Percentiles rank a stretch among this genome's conserved stretches.
Evolutionary conservation across 2,797 vertebrate species (phyloP).

Genomic region (Pseudochirops corinnae): DNA sequence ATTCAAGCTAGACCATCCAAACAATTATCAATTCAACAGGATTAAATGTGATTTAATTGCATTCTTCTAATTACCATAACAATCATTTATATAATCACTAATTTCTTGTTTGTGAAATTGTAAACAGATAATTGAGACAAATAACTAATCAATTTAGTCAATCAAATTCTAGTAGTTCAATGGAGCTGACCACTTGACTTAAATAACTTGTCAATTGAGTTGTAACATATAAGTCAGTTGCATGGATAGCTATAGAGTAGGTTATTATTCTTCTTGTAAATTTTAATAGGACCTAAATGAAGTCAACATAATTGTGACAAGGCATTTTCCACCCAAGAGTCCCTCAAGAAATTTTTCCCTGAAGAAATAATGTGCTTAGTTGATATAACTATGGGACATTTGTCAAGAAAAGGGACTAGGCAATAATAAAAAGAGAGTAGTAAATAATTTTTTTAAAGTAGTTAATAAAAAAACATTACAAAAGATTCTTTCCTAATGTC

Average conservation of each 20-base stretch:
- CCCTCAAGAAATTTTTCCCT: not conserved
- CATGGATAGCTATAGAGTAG: not conserved
- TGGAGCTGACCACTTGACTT: conserved; percentile 23
- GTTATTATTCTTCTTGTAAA: not conserved
- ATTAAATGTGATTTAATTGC: not conserved
- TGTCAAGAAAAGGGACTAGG: not conserved
- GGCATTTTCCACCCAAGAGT: not conserved
- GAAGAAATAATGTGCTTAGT: not conserved
- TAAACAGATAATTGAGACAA: not conserved
- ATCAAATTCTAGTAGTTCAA: not conserved
- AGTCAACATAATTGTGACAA: conserved; percentile 6
- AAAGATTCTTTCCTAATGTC: not conserved
- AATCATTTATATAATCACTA: not conserved
- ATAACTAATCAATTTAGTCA: not conserved
- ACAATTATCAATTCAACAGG: not conserved
- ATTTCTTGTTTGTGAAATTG: not conserved
- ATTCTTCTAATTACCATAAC: not conserved
- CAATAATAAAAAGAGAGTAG: not conserved
- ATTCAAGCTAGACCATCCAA: not conserved
- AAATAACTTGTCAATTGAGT: conserved; percentile 32
- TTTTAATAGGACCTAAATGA: conserved; percentile 5
- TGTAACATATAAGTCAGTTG: conserved; percentile 3
- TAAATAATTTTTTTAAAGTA: not conserved
- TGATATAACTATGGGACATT: not conserved
- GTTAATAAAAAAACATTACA: not conserved